These are phyloP conservation scores for Agrochola litura DNA, from an alignment of 2,888 invertebrate genomes.

Conservation along the genomic window DNA sequence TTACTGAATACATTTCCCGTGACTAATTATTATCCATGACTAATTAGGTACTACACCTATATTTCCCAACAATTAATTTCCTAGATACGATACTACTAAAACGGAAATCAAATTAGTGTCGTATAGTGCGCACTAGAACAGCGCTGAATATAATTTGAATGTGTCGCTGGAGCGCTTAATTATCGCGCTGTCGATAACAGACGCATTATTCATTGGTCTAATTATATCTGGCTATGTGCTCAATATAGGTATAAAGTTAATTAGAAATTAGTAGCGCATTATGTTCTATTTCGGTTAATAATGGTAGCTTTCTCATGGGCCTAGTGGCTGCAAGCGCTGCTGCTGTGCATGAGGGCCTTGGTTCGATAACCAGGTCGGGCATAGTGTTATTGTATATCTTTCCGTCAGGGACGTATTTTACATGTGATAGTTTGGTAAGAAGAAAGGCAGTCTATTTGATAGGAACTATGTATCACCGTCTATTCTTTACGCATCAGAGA, in stretches of 20 bases:
- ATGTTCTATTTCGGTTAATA: not conserved
- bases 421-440: too few relatives aligned
- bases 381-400: too few relatives aligned
- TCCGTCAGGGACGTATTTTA: too few relatives aligned
- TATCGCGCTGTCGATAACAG: conserved; percentile 52
- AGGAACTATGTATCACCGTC: too few relatives aligned
- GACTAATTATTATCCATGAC: not conserved
- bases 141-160: conserved; percentile 39
- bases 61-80: conserved; percentile 16
- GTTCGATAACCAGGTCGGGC: too few relatives aligned
- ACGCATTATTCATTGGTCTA: conserved; percentile 32
- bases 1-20: not conserved
- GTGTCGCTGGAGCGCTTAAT: conserved; percentile 49
- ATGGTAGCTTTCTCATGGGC: too few relatives aligned
- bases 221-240: conserved; percentile 32
- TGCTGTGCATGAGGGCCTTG: too few relatives aligned
- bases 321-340: too few relatives aligned
- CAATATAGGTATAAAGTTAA: conserved; percentile 11
- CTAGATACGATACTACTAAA: conserved; percentile 12
- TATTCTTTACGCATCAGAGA: too few relatives aligned
- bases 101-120: conserved; percentile 26
- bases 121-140: conserved; percentile 22
- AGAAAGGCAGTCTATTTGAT: too few relatives aligned
- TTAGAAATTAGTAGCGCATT: conserved; percentile 21
- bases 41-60: not conserved